phyloP scores from a whole-genome alignment of 2,888 invertebrate species.

The Morpho deidamia region DNA sequence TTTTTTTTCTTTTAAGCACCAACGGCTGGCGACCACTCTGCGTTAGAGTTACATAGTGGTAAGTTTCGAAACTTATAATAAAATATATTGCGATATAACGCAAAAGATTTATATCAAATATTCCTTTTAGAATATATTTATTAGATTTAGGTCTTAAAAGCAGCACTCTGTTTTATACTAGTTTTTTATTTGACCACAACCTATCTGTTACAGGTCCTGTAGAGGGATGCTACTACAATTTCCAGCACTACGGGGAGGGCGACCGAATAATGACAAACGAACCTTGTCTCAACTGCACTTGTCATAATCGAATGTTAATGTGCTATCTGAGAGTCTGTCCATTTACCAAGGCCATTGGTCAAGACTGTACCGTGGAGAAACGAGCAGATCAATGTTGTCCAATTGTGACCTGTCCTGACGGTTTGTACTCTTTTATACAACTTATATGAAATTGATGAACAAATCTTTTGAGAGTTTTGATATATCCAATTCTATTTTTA shows the following conservation, averaged over 20 bases:
- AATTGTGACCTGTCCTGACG: constrained; percentile 94
- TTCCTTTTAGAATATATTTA: too few species aligned
- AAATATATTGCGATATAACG: not conserved
- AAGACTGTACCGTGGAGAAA: constrained; percentile 94
- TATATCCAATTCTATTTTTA: too few species aligned
- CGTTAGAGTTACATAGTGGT: constrained; percentile 82
- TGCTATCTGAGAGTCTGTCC: constrained; percentile 96
- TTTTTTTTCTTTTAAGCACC: constrained; percentile 79
- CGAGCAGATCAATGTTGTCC: constrained; percentile 96
- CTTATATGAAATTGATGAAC: too few species aligned
- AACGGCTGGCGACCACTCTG: constrained; percentile 79
- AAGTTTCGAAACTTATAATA: constrained; percentile 25
- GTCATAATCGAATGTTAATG: constrained; percentile 96
- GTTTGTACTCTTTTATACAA: constrained; percentile 64
- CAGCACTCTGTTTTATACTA: too few species aligned
- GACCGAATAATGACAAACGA: constrained; percentile 96
- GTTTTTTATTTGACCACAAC: too few species aligned
- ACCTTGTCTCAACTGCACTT: constrained; percentile 96
- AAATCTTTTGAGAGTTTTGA: too few species aligned
- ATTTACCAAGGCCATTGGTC: constrained; percentile 94
- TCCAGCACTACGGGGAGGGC: constrained; percentile 94
- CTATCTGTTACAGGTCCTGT: constrained; percentile 61
- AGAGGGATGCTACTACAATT: constrained; percentile 94
- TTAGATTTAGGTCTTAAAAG: too few species aligned
- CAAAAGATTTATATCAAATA: too few species aligned